Conservation (phyloP, 1,140 invertebrate species). For the Drosophila truncata region DNA sequence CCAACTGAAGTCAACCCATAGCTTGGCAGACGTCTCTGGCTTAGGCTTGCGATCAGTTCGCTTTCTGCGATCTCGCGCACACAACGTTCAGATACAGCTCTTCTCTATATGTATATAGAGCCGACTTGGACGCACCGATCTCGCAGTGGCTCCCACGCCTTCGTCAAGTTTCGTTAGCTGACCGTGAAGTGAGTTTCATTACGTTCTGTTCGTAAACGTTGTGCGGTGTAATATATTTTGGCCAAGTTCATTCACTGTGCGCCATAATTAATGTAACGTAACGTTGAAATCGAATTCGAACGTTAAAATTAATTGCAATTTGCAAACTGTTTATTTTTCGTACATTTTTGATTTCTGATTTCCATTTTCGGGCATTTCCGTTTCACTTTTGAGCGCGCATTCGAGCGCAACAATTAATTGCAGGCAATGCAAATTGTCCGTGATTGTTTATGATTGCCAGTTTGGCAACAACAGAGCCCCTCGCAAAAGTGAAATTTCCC, state of each 20-base stretch:
- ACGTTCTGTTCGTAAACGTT: constrained; percentile 44
- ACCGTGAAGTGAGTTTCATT: constrained; percentile 59
- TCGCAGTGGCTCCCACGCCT: constrained; percentile 20
- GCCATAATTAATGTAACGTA: constrained; percentile 66
- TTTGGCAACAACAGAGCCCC: constrained; percentile 38
- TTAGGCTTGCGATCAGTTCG: constrained; percentile 59
- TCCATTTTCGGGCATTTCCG: constrained; percentile 68
- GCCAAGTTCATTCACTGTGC: constrained; percentile 80
- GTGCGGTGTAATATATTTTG: constrained; percentile 22
- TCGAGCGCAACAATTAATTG: constrained; percentile 80
- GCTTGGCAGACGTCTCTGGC: constrained; percentile 51
- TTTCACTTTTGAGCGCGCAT: constrained; percentile 64
- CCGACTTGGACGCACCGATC: constrained; percentile 42
- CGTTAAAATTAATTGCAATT: constrained; percentile 72
- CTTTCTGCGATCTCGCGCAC: constrained; percentile 61
- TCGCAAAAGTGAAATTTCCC: constrained; percentile 59
- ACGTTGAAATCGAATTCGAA: constrained; percentile 74
- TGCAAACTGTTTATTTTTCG: constrained; percentile 55
- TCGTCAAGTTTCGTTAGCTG: constrained; percentile 39
- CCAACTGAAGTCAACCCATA: background rate
- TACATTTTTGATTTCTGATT: constrained; percentile 47
- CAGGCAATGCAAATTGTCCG: constrained; percentile 55
- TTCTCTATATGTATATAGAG: constrained; percentile 42
- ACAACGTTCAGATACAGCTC: constrained; percentile 48
- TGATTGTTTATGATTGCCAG: constrained; percentile 52